Base-by-base conservation (phyloP, 1,140 invertebrate species). In the Mya arenaria region DNA sequence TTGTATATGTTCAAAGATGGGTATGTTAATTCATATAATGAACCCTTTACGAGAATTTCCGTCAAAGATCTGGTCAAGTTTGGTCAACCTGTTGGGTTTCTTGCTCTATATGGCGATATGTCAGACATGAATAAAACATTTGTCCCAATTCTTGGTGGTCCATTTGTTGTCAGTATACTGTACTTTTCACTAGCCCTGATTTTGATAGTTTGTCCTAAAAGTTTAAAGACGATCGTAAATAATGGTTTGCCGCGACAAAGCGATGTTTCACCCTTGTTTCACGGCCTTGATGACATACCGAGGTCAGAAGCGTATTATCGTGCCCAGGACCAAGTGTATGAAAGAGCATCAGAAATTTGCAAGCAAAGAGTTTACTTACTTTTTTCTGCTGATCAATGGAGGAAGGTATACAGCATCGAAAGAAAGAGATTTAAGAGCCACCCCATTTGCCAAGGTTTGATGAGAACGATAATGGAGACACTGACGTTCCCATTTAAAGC, bases 141-240 rank as follows among this genome's bases (percentile, higher is more conserved):
- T 41, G 77, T 62, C 6, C 77, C 77, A 36, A 4, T 44, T 32
- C 62, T 79, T 32, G 77, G 77, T 34, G 77, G 77, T n/a, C 48
- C 77, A 28, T 15, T 37, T 6, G 63, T 41, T 41, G 30, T 79
- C 19, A 28, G 68, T 5, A 58, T 55, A 0, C 39, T 79, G 52
- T 79, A 39, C 30, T 69, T 58, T 39, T 17, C 60, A 19, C 13
- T 79, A 25, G 63, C 25, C 6, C 2, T 79, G 17, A 23, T 79
- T 28, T 44, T 79, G 30, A 28, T 69, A 10, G 55, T 79, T 44
- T 56, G 55, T 2, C 77, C 77, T 0, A 39, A 44, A 10, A 79
- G 65, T 41, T 37, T 79, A 23, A 68, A 69, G 17, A 44, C 56
- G 25, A 37, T 79, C 37, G 52, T 79, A 30, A 55, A 79, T 58